Evolutionary conservation across 2,888 invertebrate genomes (phyloP), one percentile per base, ranked within the genome.

Genomic region (Trissoscelio sp.): DNA sequence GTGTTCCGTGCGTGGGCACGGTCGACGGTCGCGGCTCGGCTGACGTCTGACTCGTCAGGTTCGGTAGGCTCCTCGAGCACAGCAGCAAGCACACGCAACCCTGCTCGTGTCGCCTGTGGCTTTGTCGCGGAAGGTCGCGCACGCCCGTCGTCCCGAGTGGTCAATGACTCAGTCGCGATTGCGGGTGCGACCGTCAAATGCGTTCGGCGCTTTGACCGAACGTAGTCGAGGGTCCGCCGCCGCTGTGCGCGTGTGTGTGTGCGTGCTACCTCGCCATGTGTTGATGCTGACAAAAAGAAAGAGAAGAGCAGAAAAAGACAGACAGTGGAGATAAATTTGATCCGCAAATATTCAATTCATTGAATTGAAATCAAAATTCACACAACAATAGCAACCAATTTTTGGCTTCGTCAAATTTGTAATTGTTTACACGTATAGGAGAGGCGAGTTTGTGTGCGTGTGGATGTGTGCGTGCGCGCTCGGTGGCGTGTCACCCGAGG

Each of bases 1-100:
- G 66, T 70, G 34, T 60, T 74, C 64, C 64, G 64, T 74, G 74
- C 74, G 64, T 64, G 74, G 73, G 64, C 73, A 55, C 64, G 64
- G 64, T 62, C 82, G 58, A 46, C 48, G 58, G 51, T 58, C 48
- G 62, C 3, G 58, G 34, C 24, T 81, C 75, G 28, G 64, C 69
- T n/a, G 7, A 51, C 28, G 28, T 60, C 39, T 28, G 42, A 37
- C 3, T 62, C 14, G 16, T n/a, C 11, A 22, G 46, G 31, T 31
- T 31, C 11, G 14, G 18, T 20, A 18, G 31, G 7, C 37, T 86
- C 85, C n/a, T 58, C 58, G 12, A n/a, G n/a, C n/a, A n/a, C n/a
- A n/a, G n/a, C n/a, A n/a, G n/a, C n/a, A n/a, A n/a, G n/a, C n/a
- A n/a, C n/a, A n/a, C n/a, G n/a, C n/a, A n/a, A n/a, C n/a, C 9